Percentiles rank a stretch among this genome's conserved stretches.
phyloP scores from a whole-genome alignment of 2,113 vertebrate genomes.

The Rhinoptilus africanus region DNA sequence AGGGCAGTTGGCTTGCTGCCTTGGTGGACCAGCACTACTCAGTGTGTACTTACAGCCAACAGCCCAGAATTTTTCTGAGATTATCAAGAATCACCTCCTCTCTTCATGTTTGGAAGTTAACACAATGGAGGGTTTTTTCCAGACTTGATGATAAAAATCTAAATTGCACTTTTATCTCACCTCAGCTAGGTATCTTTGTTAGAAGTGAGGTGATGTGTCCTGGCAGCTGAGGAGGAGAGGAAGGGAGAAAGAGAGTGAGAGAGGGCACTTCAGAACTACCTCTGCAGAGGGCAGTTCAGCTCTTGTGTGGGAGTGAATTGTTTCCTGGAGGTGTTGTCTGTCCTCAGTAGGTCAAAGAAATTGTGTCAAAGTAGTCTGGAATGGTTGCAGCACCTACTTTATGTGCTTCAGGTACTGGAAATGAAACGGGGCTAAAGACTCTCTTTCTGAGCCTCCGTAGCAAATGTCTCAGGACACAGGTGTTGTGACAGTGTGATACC shows the following conservation, averaged over 20 bases:
- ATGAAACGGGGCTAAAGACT: background rate
- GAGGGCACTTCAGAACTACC: too few species aligned
- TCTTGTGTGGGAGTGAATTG: background rate
- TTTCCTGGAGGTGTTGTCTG: background rate
- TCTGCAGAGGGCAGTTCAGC: background rate
- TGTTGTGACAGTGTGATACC: background rate
- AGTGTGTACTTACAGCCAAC: background rate
- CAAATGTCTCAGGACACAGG: background rate
- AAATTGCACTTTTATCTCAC: background rate
- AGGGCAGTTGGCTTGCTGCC: background rate
- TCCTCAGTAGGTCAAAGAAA: rapidly evolving
- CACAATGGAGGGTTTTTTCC: background rate
- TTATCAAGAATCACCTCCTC: background rate
- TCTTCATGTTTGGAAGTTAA: background rate
- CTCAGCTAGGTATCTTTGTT: background rate
- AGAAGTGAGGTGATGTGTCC: background rate
- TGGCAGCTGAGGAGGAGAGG: background rate
- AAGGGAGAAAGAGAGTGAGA: background rate
- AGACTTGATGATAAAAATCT: background rate
- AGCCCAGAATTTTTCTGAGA: background rate
- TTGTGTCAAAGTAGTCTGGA: background rate
- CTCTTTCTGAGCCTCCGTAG: background rate
- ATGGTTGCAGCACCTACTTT: background rate
- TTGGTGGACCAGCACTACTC: background rate
- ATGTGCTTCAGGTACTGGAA: background rate